Evolutionary conservation across 1,140 invertebrate species (phyloP), one percentile per base, ranked within the genome.

Genomic region (Drosophila lacertosa): DNA sequence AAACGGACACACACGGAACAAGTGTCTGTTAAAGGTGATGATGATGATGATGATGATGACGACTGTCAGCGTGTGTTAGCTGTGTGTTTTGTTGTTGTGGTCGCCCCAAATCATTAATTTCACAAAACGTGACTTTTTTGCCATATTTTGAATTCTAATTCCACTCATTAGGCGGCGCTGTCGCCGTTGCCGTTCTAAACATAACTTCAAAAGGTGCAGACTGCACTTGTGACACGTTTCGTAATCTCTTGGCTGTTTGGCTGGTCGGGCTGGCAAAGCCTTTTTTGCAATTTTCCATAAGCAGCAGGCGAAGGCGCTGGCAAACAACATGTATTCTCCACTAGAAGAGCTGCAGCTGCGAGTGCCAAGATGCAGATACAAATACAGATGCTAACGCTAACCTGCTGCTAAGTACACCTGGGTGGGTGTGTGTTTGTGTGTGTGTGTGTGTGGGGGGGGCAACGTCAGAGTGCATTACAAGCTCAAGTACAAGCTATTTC

Each of bases 141-240:
- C 81, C 81, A 86, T 84, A 86, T 86, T 83, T 84, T 80, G 62
- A 84, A 84, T 84, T 77, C 81, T 84, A 84, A 84, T 84, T 84
- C 68, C 81, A 86, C 81, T 84, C 81, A 84, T 84, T 84, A 84
- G 81, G 68, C 59, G 48, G 53, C 69, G 67, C 54, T 55, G 75
- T 67, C 66, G 59, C 68, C 63, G 55, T 55, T 78, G 77, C 74
- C 72, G 59, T 86, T 81, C 81, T 84, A 84, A 86, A 81, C 81
- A 84, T 84, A 84, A 84, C 81, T 84, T 84, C 81, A 84, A 84
- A 81, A 84, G 81, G 81, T 86, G 81, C 81, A 84, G 81, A 84
- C 81, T 84, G 81, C 81, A 84, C 81, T 84, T 84, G 81, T 84
- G 81, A 86, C 81, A 84, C 81, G 81, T 84, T 84, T 84, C 77